phyloP scores from a whole-genome alignment of 2,797 vertebrate species.

The Bradypus variegatus region DNA sequence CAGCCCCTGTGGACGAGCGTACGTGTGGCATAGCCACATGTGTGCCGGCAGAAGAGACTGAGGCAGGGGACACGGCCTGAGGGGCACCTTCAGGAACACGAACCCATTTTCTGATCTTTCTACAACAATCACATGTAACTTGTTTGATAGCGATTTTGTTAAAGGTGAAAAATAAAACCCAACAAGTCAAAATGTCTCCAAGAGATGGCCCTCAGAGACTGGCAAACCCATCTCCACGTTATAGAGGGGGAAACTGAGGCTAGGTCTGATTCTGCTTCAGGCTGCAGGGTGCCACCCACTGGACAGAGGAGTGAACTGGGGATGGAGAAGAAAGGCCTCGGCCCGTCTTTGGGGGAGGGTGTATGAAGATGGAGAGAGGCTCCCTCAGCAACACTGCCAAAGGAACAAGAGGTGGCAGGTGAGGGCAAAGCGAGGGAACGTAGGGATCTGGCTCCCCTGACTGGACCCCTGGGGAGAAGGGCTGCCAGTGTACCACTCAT shows the following conservation, averaged over 20 bases:
- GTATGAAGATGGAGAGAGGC: background rate
- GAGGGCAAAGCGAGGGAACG: background rate
- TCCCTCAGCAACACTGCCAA: background rate
- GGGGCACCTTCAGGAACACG: background rate
- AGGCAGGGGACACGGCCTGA: background rate
- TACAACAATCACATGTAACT: background rate
- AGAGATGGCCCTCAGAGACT: background rate
- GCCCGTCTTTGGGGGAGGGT: background rate
- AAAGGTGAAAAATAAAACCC: constrained; percentile 27
- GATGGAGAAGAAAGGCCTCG: background rate
- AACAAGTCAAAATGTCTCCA: background rate
- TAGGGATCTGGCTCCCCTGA: background rate
- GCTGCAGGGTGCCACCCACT: background rate
- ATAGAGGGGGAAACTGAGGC: background rate
- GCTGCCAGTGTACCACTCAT: background rate
- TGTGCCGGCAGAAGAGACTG: background rate
- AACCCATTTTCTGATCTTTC: background rate
- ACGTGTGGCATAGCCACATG: background rate
- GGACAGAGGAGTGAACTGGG: background rate
- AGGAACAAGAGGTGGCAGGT: background rate
- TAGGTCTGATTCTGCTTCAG: background rate
- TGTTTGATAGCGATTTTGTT: background rate
- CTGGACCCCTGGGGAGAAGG: background rate
- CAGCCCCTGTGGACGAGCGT: background rate
- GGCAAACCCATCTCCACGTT: background rate